phyloP scores from a whole-genome alignment of 1,140 invertebrate species.

The Kradibia gibbosae region DNA sequence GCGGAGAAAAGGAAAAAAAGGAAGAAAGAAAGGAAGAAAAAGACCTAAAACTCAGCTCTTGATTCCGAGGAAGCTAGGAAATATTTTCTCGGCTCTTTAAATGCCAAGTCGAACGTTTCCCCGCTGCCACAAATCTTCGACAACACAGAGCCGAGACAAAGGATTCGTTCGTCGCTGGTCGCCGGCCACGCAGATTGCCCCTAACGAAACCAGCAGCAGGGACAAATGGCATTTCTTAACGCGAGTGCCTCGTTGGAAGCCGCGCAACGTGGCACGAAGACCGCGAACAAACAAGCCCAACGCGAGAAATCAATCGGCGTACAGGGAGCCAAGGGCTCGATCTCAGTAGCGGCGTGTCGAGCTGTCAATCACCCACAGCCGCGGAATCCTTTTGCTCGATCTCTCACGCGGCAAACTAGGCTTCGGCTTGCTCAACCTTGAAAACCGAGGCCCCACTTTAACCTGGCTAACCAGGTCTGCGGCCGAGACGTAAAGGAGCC shows the following conservation, averaged over 20 bases:
- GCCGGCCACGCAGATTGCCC: too few species aligned
- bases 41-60: neutral
- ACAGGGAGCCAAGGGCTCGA: neutral
- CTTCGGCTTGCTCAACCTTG: slow-evolving; percentile 16
- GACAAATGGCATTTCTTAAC: too few species aligned
- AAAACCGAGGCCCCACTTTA: slow-evolving; percentile 25
- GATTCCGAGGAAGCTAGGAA: neutral
- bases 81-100: too few species aligned
- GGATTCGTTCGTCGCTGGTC: too few species aligned
- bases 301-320: neutral
- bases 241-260: too few species aligned
- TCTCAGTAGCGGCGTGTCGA: neutral
- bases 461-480: slow-evolving; percentile 46
- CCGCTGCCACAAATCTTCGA: too few species aligned
- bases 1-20: neutral
- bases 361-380: slow-evolving; percentile 21
- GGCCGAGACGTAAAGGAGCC: slow-evolving; percentile 21
- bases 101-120: too few species aligned
- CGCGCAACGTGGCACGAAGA: neutral
- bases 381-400: neutral
- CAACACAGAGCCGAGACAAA: too few species aligned
- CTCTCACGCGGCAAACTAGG: slow-evolving; percentile 25
- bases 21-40: neutral
- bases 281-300: neutral
- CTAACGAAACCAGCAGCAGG: too few species aligned